phyloP scores from a whole-genome alignment of 2,113 vertebrate genomes.

The Euleptes europaea region DNA sequence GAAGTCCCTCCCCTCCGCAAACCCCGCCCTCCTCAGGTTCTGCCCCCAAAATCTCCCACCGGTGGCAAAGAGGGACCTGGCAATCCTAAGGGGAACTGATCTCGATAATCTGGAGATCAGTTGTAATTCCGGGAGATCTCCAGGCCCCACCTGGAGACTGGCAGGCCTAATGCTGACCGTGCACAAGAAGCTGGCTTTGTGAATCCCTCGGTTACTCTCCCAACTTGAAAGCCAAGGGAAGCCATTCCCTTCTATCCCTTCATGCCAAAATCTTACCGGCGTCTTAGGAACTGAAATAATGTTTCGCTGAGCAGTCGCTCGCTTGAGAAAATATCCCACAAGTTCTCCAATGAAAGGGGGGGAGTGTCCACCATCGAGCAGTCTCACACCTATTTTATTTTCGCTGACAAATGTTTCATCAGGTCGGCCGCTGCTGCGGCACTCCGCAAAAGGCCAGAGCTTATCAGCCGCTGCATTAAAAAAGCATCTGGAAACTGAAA shows the following conservation, averaged over 20 bases:
- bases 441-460: neutral
- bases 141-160: no score
- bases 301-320: constrained; percentile 38
- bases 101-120: no score
- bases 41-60: no score
- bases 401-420: constrained; percentile 57
- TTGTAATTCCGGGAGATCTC: no score
- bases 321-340: constrained; percentile 44
- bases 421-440: constrained; percentile 29
- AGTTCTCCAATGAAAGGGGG: constrained; percentile 49
- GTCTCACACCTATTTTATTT: constrained; percentile 66
- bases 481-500: constrained; percentile 41
- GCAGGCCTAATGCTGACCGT: no score
- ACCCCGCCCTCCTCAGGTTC: no score
- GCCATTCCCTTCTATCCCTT: neutral
- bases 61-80: no score
- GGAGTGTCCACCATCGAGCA: constrained; percentile 38
- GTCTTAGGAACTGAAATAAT: constrained; percentile 32
- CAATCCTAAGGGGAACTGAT: no score
- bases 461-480: constrained; percentile 41
- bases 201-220: neutral
- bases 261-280: neutral
- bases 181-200: neutral
- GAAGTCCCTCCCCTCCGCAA: no score
- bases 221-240: neutral